Evolutionary conservation across 2,113 vertebrate species (phyloP), one percentile per base, ranked within the genome.

Genomic region (Leptobrachium leishanense): DNA sequence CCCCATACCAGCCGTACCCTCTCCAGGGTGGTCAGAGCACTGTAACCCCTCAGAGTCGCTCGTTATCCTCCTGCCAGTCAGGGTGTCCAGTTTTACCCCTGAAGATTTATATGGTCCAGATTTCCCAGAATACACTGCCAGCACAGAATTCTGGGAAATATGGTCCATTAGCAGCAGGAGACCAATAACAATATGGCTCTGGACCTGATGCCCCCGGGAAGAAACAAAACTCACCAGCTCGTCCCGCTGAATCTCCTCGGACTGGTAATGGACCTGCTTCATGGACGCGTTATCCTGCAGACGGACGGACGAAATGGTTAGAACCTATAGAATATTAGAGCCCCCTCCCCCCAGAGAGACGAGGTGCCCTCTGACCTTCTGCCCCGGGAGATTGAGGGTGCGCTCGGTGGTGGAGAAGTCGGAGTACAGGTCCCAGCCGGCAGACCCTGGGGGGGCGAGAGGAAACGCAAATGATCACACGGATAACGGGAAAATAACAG

Each of bases 201-300:
- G 20, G 20, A 31, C 20, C 20, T 31, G 20, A 31, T 31, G 20
- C 20, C 20, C 20, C 20, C 20, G 20, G 20, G 13, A 59, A 12
- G 15, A 50, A 8, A 50, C 31, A 66, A 10, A 50, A 76, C 88
- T 87, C 75, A 94, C 94, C 88, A 94, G 87, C 77, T 95, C 93
- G 76, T 94, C 94, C 68, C 93, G 88, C 81, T 95, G 94, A 9
- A 97, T 96, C 85, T 94, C 96, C 5, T 93, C 88, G 6, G 93
- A 92, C 74, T 94, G 95, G 88, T 93, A 95, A 73, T 93, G 89
- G 3, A 94, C 91, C 44, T 93, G 92, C 84, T 95, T 96, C 65
- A 96, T 90, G 75, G 83, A 93, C 88, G 92, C 94, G 41, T 50
- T 66, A 39, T 79, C 77, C 77, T 79, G 39, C 41, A 20, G 10